A percentile compares a stretch with the other conserved stretches of the same genome.
Conservation (phyloP, 2,113 vertebrate genomes). For the Romanogobio albipinnatus region DNA sequence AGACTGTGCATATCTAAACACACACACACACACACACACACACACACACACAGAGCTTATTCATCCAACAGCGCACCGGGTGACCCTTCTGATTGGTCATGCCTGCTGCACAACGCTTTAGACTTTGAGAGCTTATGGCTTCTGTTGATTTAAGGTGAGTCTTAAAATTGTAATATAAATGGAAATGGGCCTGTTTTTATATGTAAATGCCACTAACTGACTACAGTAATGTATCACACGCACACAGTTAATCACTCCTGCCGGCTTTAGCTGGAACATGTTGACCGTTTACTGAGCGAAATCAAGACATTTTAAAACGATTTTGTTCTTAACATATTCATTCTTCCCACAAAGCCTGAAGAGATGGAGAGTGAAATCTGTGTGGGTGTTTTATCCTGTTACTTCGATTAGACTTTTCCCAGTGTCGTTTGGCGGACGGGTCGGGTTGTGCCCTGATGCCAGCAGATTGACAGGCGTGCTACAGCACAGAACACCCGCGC, state of each 20-base stretch:
- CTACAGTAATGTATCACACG: background rate
- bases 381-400: slow-evolving; percentile 48
- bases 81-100: slow-evolving; percentile 16
- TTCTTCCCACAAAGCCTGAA: background rate
- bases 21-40: no score
- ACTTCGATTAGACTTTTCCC: slow-evolving; percentile 45
- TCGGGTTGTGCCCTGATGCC: slow-evolving; percentile 6
- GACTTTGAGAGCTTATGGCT: slow-evolving; percentile 8
- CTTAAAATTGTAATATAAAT: slow-evolving; percentile 37
- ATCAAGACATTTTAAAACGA: background rate
- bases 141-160: slow-evolving; percentile 35
- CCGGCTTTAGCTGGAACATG: background rate
- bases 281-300: background rate
- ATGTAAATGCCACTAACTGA: slow-evolving; percentile 21
- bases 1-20: background rate
- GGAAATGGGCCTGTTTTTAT: slow-evolving; percentile 43
- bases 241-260: background rate
- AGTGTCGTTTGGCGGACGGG: background rate
- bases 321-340: background rate
- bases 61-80: background rate
- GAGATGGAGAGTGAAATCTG: background rate
- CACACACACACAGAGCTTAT: background rate
- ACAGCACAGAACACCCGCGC: slow-evolving; percentile 24
- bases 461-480: slow-evolving; percentile 55
- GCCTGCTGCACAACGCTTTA: slow-evolving; percentile 19